A percentile compares a stretch with the other conserved stretches of the same genome.
Conservation (phyloP, 2,797 vertebrate genomes). For the Strix occidentalis region DNA sequence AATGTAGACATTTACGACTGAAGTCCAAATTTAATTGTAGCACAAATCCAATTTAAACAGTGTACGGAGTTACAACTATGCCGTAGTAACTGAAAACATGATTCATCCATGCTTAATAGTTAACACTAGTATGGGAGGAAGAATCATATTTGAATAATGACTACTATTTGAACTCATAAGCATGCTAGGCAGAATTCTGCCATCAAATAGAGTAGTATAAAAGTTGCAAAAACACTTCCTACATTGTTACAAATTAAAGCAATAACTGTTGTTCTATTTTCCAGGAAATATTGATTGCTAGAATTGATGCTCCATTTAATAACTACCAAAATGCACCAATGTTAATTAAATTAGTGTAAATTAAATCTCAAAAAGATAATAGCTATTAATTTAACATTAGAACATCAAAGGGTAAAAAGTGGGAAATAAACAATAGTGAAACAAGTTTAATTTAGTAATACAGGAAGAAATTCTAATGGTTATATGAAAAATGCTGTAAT, state of each 20-base stretch:
- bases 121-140: neutral
- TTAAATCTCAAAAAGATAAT: conserved; percentile 14
- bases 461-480: neutral
- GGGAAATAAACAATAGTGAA: neutral
- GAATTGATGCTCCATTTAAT: conserved; percentile 9
- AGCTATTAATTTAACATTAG: conserved; percentile 2
- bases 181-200: neutral
- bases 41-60: conserved; percentile 7
- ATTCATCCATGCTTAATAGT: neutral
- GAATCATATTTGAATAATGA: neutral
- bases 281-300: neutral
- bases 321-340: neutral
- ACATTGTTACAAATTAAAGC: neutral
- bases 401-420: neutral
- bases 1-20: neutral
- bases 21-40: neutral
- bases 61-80: neutral
- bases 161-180: neutral
- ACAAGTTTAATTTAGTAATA: neutral
- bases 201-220: neutral
- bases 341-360: conserved; percentile 9
- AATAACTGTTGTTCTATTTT: neutral
- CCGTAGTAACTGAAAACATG: neutral
- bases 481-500: neutral
- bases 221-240: neutral